Conservation (phyloP, 1,140 invertebrate genomes). For the Ostrea denselamellosa region DNA sequence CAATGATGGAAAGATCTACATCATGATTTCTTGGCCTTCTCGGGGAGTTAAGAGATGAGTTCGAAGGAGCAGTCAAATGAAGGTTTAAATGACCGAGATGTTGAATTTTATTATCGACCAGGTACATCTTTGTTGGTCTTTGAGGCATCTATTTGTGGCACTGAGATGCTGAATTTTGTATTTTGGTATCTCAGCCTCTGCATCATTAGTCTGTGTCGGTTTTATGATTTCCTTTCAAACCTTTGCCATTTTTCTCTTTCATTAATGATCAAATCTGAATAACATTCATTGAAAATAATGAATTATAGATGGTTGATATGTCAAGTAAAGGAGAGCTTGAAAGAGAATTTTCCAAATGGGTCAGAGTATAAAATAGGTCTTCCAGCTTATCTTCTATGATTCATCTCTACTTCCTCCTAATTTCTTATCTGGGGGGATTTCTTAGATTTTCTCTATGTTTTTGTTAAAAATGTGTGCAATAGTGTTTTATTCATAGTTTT, state of each 20-base stretch:
- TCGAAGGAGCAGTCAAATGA: constrained; percentile 67
- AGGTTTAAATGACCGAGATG: constrained; percentile 69
- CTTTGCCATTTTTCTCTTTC: neutral
- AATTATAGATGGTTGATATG: neutral
- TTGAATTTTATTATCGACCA: constrained; percentile 72
- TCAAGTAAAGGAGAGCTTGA: neutral
- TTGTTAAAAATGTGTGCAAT: neutral
- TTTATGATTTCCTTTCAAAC: neutral
- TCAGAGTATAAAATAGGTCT: constrained; percentile 15
- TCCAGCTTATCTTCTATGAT: constrained; percentile 25
- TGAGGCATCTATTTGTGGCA: constrained; percentile 23
- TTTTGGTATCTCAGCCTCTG: constrained; percentile 1
- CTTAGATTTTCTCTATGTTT: neutral
- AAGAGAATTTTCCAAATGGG: neutral
- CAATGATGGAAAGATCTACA: constrained; percentile 66
- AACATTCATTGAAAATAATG: constrained; percentile 31
- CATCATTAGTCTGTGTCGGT: neutral
- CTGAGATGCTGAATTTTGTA: constrained; percentile 52
- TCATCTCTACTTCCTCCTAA: constrained; percentile 27
- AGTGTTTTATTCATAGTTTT: neutral
- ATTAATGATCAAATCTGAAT: neutral
- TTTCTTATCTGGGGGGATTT: constrained; percentile 24
- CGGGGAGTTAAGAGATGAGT: constrained; percentile 67
- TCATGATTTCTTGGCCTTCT: constrained; percentile 58
- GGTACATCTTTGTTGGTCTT: constrained; percentile 57